Evolutionary conservation across 2,797 vertebrate genomes (phyloP).

Genomic region (Catostomus latipinnis): DNA sequence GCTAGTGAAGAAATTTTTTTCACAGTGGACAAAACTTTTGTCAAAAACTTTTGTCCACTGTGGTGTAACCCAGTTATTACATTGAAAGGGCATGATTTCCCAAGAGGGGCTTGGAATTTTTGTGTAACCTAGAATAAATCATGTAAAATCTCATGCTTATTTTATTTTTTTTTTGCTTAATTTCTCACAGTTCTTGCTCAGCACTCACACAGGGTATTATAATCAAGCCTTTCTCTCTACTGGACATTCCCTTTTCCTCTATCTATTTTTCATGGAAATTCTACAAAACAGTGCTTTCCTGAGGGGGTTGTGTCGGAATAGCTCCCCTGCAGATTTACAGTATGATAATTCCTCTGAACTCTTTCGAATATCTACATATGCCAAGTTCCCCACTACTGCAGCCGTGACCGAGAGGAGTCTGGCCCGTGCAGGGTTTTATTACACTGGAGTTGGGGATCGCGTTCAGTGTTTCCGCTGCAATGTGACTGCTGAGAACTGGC

Average conservation of each 20-base stretch:
- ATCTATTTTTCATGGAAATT: conserved; percentile 78
- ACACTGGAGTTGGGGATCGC: conserved; percentile 88
- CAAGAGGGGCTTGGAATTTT: neutral
- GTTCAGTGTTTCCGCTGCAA: conserved; percentile 95
- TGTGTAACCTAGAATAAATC: neutral
- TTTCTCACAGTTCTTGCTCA: no score
- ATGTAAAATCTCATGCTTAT: neutral
- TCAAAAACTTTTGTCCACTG: neutral
- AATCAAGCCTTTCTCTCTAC: conserved; percentile 86
- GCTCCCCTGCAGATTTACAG: conserved; percentile 81
- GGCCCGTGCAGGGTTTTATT: conserved; percentile 95
- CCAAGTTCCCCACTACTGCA: conserved; percentile 81
- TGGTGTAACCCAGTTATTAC: neutral
- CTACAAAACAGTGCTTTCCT: conserved; percentile 84
- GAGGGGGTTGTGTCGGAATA: conserved; percentile 80
- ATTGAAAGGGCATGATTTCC: neutral
- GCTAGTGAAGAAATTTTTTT: no score
- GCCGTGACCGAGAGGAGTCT: conserved; percentile 90
- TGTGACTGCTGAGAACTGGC: conserved; percentile 91
- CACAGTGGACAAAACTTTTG: no score
- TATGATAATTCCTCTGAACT: conserved; percentile 93
- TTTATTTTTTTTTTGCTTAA: no score
- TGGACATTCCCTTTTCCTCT: conserved; percentile 74
- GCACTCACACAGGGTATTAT: conserved; percentile 53
- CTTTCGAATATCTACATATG: conserved; percentile 93